Conservation (phyloP, 2,888 invertebrate genomes). For the Anarsia innoxiella region DNA sequence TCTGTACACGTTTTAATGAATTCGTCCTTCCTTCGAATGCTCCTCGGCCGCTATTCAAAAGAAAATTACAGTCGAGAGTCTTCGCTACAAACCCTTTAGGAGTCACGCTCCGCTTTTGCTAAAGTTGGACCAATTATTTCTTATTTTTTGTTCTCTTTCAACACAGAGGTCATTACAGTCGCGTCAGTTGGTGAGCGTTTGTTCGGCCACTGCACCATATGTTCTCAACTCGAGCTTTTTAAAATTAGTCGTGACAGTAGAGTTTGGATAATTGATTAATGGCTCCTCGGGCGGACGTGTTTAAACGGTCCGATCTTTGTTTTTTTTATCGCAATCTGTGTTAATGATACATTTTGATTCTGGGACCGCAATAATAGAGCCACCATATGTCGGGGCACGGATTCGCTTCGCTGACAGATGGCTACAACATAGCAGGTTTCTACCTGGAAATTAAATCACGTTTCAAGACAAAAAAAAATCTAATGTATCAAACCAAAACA, state of each 20-base stretch:
- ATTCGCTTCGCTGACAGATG: conserved; percentile 53
- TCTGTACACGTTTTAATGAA: conserved; percentile 66
- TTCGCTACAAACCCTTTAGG: conserved; percentile 65
- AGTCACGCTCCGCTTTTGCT: conserved; percentile 65
- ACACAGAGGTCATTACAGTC: conserved; percentile 54
- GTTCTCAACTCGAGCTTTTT: conserved; percentile 47
- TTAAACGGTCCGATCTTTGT: conserved; percentile 57
- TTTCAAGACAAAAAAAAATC: no score
- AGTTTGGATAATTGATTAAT: conserved; percentile 70
- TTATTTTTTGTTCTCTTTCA: conserved; percentile 56
- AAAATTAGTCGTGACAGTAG: conserved; percentile 62
- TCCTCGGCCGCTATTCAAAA: conserved; percentile 60
- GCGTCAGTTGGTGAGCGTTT: conserved; percentile 68
- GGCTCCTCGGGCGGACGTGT: conserved; percentile 61
- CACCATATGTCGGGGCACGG: conserved; percentile 62
- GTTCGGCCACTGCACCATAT: conserved; percentile 53
- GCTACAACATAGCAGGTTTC: conserved; percentile 21
- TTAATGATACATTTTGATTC: conserved; percentile 70
- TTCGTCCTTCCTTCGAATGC: conserved; percentile 57
- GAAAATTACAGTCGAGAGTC: conserved; percentile 66
- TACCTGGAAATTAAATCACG: no score
- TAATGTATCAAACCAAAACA: no score
- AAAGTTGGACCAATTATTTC: conserved; percentile 64
- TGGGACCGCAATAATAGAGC: conserved; percentile 39
- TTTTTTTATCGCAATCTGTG: conserved; percentile 61